These are phyloP conservation scores for Hippopotamus amphibius DNA, from an alignment of 2,113 vertebrate genomes.

Conservation along the genomic window DNA sequence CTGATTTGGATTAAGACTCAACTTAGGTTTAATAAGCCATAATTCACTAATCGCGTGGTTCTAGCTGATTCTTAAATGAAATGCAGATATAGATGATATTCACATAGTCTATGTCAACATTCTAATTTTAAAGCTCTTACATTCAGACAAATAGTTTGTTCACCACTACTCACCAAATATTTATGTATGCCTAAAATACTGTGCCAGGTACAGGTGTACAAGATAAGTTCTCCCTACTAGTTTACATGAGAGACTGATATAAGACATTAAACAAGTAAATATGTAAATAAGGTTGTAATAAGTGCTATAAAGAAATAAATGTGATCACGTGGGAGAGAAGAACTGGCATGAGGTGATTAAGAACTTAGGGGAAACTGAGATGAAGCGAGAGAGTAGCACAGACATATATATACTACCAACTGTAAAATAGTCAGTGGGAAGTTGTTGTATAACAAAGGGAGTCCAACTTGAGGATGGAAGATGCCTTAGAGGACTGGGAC, in stretches of 20 bases:
- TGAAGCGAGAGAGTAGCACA: too few species aligned
- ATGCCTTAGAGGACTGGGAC: too few species aligned
- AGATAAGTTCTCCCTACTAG: neutral
- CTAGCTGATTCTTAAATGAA: constrained; percentile 23
- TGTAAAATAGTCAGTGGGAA: too few species aligned
- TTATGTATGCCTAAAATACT: neutral
- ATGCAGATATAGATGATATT: neutral
- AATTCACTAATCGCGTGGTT: neutral
- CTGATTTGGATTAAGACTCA: constrained; percentile 39
- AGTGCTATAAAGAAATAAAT: neutral
- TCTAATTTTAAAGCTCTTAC: constrained; percentile 40
- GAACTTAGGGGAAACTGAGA: neutral
- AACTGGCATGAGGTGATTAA: neutral
- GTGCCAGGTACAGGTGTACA: neutral
- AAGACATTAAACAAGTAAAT: neutral
- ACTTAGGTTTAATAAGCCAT: neutral
- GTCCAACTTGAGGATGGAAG: too few species aligned
- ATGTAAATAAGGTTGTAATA: constrained; percentile 20
- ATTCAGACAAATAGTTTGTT: neutral
- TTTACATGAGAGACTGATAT: neutral
- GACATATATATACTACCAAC: too few species aligned
- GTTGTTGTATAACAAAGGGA: too few species aligned
- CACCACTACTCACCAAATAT: neutral
- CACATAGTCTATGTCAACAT: neutral
- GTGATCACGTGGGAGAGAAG: neutral